Base-by-base conservation (phyloP, 2,888 invertebrate genomes). In the Acrobasis consociella region DNA sequence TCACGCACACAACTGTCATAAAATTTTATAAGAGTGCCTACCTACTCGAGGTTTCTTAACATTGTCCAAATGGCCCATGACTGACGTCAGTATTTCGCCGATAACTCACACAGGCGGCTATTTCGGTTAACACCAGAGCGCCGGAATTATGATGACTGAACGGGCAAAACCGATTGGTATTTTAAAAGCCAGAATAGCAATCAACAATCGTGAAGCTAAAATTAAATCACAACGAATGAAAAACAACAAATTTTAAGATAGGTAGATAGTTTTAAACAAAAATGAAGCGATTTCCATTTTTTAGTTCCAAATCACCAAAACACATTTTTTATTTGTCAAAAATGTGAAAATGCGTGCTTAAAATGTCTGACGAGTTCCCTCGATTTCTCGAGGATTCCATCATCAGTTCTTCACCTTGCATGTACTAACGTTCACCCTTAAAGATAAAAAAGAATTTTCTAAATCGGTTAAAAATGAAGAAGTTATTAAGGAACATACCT, bases 21-120 rank as follows among this genome's bases (percentile, higher is more conserved):
- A 58, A 59, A 59, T 59, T 56, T 42, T 42, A 56, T 46, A 59
- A n/a, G 15, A 39, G 49, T 53, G 22, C 38, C n/a, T 10, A 58
- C 46, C 46, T n/a, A 50, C 31, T 46, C 22, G 37, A 59, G 51
- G 58, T 50, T 73, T 63, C 69, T 69, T 76, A 73, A 85, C 82
- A 83, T 76, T 85, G 77, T 78, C 85, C 86, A 86, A 87, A 86
- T 83, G 83, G 82, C 84, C 79, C 76, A 74, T 66, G 70, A 67
- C 73, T 87, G 89, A 89, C 87, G 89, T 88, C 84, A 87, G 72
- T 76, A 75, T 79, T 55, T 82, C 80, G 81, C 83, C 82, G 82
- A 85, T 87, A 86, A 79, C 81, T 79, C 82, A 74, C 75, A 75
- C 71, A 66, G 73, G 73, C 68, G 70, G 82, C 79, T 88, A 88